Conservation (phyloP, 2,113 vertebrate genomes). For the Eptesicus fuscus region DNA sequence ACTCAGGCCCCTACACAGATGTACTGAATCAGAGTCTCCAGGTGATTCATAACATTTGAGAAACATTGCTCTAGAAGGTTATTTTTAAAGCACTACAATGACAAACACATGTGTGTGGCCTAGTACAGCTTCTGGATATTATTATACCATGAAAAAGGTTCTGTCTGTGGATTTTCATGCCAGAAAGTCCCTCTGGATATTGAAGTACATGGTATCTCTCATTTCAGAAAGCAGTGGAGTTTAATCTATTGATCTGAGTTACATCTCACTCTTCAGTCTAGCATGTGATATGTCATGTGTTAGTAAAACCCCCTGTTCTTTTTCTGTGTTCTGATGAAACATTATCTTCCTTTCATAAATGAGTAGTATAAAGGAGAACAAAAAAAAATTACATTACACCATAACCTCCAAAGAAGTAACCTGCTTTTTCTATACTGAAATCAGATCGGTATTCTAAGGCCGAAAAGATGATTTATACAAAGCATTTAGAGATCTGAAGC, state of each 20-base stretch:
- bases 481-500: not conserved
- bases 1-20: no score
- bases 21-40: not conserved
- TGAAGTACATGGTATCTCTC: not conserved
- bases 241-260: slow-evolving; percentile 20
- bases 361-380: not conserved
- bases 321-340: not conserved
- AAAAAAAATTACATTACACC: not conserved
- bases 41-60: not conserved
- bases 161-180: not conserved
- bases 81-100: not conserved
- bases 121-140: not conserved
- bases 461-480: not conserved
- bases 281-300: not conserved
- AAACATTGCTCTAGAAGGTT: not conserved
- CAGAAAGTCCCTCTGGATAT: not conserved
- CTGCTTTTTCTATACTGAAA: not conserved
- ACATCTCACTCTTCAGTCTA: not conserved
- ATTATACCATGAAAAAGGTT: not conserved
- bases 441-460: not conserved
- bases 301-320: not conserved
- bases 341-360: not conserved
- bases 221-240: slow-evolving; percentile 28
- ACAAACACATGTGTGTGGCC: not conserved
- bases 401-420: not conserved